Evolutionary conservation across 2,797 vertebrate species (phyloP).

Genomic region (Rhynchotus rufescens): DNA sequence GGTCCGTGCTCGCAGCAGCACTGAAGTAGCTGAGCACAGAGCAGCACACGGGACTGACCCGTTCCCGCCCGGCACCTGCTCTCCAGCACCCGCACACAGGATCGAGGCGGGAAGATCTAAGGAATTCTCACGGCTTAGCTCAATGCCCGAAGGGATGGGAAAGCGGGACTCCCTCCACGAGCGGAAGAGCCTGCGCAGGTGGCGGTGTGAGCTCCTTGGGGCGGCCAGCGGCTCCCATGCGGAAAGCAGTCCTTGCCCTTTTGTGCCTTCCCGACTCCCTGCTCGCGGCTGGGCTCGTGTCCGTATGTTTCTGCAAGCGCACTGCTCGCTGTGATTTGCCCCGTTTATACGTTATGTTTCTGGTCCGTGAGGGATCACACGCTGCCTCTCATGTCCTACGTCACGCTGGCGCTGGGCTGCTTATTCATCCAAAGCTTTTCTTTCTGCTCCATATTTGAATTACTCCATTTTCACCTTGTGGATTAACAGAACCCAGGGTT

Average conservation of each 20-base stretch:
- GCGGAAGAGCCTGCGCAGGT: background rate
- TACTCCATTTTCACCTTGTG: background rate
- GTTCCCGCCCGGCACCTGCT: background rate
- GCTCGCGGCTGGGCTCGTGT: background rate
- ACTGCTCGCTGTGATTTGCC: background rate
- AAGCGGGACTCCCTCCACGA: no score
- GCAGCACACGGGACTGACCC: background rate
- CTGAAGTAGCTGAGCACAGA: background rate
- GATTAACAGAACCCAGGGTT: background rate
- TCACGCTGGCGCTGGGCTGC: background rate
- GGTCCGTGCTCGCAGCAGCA: background rate
- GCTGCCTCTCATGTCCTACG: background rate
- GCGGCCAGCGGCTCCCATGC: background rate
- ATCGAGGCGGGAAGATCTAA: rapidly evolving
- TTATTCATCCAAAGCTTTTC: background rate
- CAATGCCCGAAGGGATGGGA: no score
- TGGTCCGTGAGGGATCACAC: background rate
- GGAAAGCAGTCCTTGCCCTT: background rate
- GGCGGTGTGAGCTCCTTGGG: background rate
- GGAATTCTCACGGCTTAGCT: background rate
- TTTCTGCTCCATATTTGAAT: background rate
- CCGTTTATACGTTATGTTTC: background rate
- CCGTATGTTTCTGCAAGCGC: background rate
- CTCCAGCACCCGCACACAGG: background rate
- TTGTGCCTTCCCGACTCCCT: background rate